phyloP scores from a whole-genome alignment of 2,113 vertebrate species.

The Glaucomys volans region DNA sequence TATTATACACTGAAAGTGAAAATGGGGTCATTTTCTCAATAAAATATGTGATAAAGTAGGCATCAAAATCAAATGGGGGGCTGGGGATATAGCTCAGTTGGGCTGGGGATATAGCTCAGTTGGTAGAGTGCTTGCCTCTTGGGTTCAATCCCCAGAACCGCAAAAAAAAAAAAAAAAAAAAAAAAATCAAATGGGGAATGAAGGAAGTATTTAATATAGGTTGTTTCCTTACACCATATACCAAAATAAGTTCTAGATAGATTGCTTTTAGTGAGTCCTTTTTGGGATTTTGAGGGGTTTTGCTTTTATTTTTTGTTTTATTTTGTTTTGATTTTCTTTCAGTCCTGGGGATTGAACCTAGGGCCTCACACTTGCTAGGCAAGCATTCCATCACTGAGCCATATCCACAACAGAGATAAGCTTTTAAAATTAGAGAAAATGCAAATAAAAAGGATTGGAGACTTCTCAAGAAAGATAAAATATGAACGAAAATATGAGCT shows the following conservation, averaged over 20 bases:
- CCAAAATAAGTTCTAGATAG: neutral
- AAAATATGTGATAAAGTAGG: neutral
- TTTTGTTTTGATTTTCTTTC: neutral
- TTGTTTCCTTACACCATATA: neutral
- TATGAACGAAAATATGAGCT: neutral
- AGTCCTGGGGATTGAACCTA: neutral
- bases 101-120: no score
- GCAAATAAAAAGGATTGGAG: neutral
- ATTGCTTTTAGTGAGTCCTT: neutral
- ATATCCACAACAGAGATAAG: neutral
- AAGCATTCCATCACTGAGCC: neutral
- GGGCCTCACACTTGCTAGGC: neutral
- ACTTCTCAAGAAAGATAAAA: neutral
- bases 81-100: no score
- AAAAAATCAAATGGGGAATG: neutral
- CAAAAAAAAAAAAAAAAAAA: no score
- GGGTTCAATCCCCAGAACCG: no score
- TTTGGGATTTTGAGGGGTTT: neutral
- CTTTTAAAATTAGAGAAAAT: slow-evolving; percentile 26
- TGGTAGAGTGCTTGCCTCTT: no score
- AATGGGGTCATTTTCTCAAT: neutral
- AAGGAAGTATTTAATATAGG: neutral
- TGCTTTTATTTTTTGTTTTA: neutral
- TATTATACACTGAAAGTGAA: neutral
- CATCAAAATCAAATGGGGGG: neutral